Base-by-base conservation (phyloP, 2,113 vertebrate genomes). In the Nematolebias whitei region DNA sequence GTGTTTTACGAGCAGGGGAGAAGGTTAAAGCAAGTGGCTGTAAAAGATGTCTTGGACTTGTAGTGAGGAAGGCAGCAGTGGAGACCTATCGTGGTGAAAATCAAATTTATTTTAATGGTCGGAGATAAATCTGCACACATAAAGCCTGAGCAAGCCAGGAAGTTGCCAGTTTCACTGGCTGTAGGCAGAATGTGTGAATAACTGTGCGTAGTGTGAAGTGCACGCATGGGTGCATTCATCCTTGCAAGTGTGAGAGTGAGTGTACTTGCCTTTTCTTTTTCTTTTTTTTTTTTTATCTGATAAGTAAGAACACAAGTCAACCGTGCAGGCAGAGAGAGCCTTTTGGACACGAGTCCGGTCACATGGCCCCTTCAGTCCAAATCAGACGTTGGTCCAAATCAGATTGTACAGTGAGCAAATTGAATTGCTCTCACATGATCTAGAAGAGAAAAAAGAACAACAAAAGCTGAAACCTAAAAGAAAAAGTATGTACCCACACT, bases 101-200 rank as follows among this genome's bases (percentile, higher is more conserved):
- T 89, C 84, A 85, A 90, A 88, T 87, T 83, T 84, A 65, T 90
- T 91, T 92, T 91, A 90, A 91, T 85, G 74, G 79, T 61, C 58
- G 51, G 47, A 74, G 76, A 91, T 92, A 89, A 92, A 92, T 91
- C 80, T 70, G 63, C 67, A 68, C 64, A 56, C 76, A 79, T 82
- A 88, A 82, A 83, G 50, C 53, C 40, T 15, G 13, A 73, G 63
- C 67, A 70, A 68, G 66, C 71, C 47, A 49, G 48, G 54, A 49
- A 44, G 71, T 66, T 68, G 71, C 70, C 63, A 63, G 29, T 65
- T 78, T 72, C 71, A 78, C 40, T 67, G 59, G 68, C 47, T 63
- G n/a, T 24, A 20, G 63, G 48, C 60, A 16, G 0, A 68, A 39
- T 18, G 48, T 63, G 72, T 49, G 65, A 2, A 22, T 22, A 9